Base-by-base conservation (phyloP, 2,113 vertebrate genomes). In the Osmerus mordax region DNA sequence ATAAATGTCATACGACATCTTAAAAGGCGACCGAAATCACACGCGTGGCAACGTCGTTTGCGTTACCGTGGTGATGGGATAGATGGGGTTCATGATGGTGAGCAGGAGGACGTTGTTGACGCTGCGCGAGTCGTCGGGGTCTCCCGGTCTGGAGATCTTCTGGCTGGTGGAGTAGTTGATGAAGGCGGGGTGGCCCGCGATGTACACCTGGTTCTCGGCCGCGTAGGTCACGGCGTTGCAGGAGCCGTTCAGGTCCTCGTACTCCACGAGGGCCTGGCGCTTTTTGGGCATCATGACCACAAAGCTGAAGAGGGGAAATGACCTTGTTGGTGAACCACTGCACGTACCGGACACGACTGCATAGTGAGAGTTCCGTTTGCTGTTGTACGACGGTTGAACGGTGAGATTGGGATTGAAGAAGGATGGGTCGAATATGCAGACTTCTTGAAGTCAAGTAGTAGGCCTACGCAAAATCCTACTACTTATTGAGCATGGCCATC, bases 231-330 rank as follows among this genome's bases (percentile, higher is more conserved):
- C 97, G 0, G 96, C 96, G 0, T 94, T 96, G 78, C 94, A 94
- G 56, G 97, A 96, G 3, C 95, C 94, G 1, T 94, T 91, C 72
- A 96, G 91, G 67, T 98, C 96, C 83, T 98, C 96, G 2, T 95
- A 98, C 81, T 98, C 97, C 76, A 98, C 97, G 81, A 98, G 83
- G 0, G 97, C 97, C 76, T 98, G 97, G 0, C 97, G 89, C 81
- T 98, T 98, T 89, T 98, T 98, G 0, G 96, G 95, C 97, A 98
- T 98, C 87, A 98, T 95, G 74, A 98, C 97, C 76, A 97, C 97
- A 63, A 93, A 98, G 80, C 96, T 98, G 73, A 0, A 55, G 3
- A 61, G 0, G 23, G 16, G 18, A n/a, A 15, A 21, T 15, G 15
- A 53, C 15, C 16, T 1, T 8, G 0, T 29, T 54, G 1, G 19